These are phyloP conservation scores for Phasianus colchicus DNA, from an alignment of 2,113 vertebrate genomes.

Conservation along the genomic window DNA sequence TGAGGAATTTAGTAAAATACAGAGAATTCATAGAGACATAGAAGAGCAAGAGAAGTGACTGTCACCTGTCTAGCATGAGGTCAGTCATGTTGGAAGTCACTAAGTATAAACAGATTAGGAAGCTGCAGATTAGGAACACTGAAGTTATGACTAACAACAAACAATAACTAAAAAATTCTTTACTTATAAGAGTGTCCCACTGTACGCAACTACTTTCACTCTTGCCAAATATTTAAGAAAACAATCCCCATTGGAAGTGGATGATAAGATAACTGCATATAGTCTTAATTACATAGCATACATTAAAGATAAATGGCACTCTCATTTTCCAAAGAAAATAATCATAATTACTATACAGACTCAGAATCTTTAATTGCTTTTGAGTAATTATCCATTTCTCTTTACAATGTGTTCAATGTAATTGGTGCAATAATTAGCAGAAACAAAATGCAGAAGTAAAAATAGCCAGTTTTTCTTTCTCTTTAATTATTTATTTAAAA, in stretches of 20 bases:
- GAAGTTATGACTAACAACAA: background rate
- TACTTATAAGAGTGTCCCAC: background rate
- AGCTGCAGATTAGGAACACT: background rate
- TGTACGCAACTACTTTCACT: background rate
- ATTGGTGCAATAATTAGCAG: constrained; percentile 46
- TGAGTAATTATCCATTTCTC: constrained; percentile 60
- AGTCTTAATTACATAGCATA: constrained; percentile 60
- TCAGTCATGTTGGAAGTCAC: background rate
- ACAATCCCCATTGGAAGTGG: constrained; percentile 9
- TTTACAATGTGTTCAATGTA: constrained; percentile 30
- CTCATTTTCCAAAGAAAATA: constrained; percentile 67
- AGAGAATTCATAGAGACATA: background rate
- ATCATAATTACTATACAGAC: constrained; percentile 60
- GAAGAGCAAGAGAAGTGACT: background rate
- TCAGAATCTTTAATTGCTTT: constrained; percentile 64
- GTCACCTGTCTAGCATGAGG: background rate
- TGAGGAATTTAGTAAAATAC: background rate
- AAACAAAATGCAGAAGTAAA: constrained; percentile 39
- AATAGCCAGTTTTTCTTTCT: background rate
- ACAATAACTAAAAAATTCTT: background rate
- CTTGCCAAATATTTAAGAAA: constrained; percentile 17
- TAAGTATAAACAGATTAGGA: background rate
- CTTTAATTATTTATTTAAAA: constrained; percentile 38
- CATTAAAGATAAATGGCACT: constrained; percentile 63
- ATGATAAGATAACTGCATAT: constrained; percentile 53